Evolutionary conservation across 2,113 vertebrate species (phyloP).

Genomic region (Pituophis catenifer): DNA sequence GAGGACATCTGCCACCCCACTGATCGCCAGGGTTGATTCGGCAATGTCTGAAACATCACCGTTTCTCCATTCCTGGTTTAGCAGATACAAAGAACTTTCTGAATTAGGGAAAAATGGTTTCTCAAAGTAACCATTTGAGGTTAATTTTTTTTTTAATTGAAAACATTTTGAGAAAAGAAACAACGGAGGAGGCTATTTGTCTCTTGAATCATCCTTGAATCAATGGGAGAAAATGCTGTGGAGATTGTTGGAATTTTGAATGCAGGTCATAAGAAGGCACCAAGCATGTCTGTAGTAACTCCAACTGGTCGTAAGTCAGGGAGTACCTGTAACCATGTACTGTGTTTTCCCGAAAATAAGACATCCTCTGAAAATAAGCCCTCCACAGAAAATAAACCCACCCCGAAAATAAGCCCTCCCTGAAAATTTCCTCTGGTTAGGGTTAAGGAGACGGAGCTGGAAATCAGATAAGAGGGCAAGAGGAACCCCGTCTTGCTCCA

Average conservation of each 20-base stretch:
- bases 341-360: no score
- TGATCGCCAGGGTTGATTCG: background rate
- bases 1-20: background rate
- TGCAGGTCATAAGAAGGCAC: background rate
- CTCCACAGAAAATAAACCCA: no score
- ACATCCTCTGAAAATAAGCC: no score
- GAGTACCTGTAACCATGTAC: background rate
- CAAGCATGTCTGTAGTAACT: background rate
- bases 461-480: no score
- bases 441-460: no score
- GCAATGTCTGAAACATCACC: background rate
- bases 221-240: background rate
- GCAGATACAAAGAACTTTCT: background rate
- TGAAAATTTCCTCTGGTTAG: no score
- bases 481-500: no score
- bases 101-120: background rate
- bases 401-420: no score
- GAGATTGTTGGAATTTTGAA: background rate
- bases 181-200: slow-evolving; percentile 13
- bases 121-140: background rate
- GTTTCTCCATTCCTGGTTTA: background rate
- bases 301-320: background rate
- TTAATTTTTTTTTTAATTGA: background rate
- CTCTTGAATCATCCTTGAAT: background rate
- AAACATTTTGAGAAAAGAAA: background rate